Base-by-base conservation (phyloP, 2,113 vertebrate species). In the Sturnus vulgaris region DNA sequence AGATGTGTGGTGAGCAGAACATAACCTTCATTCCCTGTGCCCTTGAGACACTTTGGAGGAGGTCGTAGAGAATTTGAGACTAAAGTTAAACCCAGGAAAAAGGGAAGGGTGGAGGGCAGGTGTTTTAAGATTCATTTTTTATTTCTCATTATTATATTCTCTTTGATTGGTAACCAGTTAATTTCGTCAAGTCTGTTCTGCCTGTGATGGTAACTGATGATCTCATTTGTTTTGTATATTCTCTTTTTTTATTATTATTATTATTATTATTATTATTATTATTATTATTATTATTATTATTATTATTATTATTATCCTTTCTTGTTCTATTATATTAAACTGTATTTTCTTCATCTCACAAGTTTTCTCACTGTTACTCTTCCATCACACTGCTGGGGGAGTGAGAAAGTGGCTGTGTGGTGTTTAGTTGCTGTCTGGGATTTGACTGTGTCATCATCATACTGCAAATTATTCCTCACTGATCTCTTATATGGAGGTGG, bases 401-500 rank as follows among this genome's bases (percentile, higher is more conserved):
- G 35, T 37, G 40, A 75, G 40, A 12, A 49, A 37, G 40, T 11
- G 35, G 23, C 55, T 68, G 35, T 1, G 1, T 55, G 68, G 13
- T 8, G 61, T 50, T 86, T 7, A 37, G 69, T 28, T 42, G 11
- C 40, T 73, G 49, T 6, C 61, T 81, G 69, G 42, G 35, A 27
- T 56, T 55, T 81, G n/a, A 21, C 27, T 55, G 49, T 61, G 55
- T 44, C 49, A 69, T 37, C 55, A 85, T 86, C 70, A 66, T 53
- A 90, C 66, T 65, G 63, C 59, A 95, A 97, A 94, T 93, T 75
- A 92, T 76, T 85, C 77, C 50, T 92, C 88, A 91, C 87, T 85
- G 82, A 95, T 95, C 63, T 93, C 77, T 82, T 10, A n/a, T 10
- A 25, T 19, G 40, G 31, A 81, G 49, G 66, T 82, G 69, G 42